These are phyloP conservation scores for Petrocephalus zakoni DNA, from an alignment of 2,113 vertebrate genomes.

Conservation along the genomic window DNA sequence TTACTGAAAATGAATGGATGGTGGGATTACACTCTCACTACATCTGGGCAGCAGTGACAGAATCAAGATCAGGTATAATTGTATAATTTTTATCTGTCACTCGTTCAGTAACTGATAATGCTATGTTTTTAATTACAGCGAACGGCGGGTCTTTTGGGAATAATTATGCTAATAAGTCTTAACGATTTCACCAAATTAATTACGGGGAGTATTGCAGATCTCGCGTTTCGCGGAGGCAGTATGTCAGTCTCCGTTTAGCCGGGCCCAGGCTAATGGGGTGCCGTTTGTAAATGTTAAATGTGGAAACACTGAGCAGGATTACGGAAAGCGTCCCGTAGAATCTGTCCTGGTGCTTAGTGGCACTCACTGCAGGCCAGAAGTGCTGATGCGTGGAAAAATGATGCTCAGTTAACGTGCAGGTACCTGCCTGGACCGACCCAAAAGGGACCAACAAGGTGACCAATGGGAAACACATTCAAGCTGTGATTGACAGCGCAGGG, in stretches of 20 bases:
- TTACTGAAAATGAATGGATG: background rate
- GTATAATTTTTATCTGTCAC: slow-evolving; percentile 58
- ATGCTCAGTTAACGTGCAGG: background rate
- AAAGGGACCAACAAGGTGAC: background rate
- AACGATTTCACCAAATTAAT: slow-evolving; percentile 79
- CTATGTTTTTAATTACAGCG: slow-evolving; percentile 68
- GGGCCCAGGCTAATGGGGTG: background rate
- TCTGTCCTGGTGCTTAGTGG: background rate
- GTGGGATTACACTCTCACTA: slow-evolving; percentile 42
- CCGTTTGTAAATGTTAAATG: too few species aligned
- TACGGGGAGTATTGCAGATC: slow-evolving; percentile 73
- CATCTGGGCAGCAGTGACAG: slow-evolving; percentile 72
- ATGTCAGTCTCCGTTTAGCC: background rate
- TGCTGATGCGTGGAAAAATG: background rate
- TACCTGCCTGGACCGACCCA: background rate
- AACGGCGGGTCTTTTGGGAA: slow-evolving; percentile 70
- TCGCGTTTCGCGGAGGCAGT: background rate
- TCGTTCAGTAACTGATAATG: slow-evolving; percentile 72
- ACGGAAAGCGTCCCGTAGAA: background rate
- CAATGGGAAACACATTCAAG: background rate
- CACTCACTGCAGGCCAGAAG: background rate
- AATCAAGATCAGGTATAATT: slow-evolving; percentile 52
- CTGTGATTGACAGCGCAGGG: background rate
- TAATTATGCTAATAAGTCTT: slow-evolving; percentile 79
- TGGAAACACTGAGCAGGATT: too few species aligned